Base-by-base conservation (phyloP, 2,797 vertebrate species). In the Sebastiscus albofasciatus region DNA sequence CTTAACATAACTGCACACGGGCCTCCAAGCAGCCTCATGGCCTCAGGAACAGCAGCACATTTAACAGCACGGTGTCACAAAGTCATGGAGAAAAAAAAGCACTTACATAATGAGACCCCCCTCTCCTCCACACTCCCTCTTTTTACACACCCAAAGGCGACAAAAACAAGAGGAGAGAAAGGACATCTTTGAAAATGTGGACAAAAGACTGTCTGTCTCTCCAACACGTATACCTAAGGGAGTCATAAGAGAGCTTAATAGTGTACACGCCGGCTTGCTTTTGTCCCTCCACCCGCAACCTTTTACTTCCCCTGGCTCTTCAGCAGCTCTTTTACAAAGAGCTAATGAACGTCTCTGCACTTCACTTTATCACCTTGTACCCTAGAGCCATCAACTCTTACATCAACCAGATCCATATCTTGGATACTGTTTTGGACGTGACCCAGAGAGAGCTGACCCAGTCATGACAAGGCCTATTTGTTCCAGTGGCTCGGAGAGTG, bases 201-300 rank as follows among this genome's bases (percentile, higher is more conserved):
- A 93, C 90, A 92, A 92, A 87, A 90, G 86, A 73, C 81, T 31
- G 58, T 86, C 86, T 92, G 87, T 90, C 70, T 75, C 33, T 58
- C 67, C 77, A 65, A 78, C 75, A 87, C 77, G 54, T 89, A 89
- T 80, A 86, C 79, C 74, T 80, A 22, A 84, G 82, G 67, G 69
- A 79, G 70, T 79, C 58, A 76, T 86, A 80, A 78, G 55, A 74
- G 54, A 67, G 62, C 61, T 69, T 79, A 78, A 81, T 34, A 54
- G 76, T 29, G 36, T 77, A 69, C 80, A 71, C 64, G 39, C 36
- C 12, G 4, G 13, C 49, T 56, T 66, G 22, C 14, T 20, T 64
- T 52, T 52, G 67, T 60, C 18, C 18, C 61, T 34, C 29, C 34
- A 33, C 16, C 26, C 4, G 6, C 13, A 27, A 36, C 56, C 18